Base-by-base conservation (phyloP, 2,113 vertebrate species). In the Lamprotornis superbus region DNA sequence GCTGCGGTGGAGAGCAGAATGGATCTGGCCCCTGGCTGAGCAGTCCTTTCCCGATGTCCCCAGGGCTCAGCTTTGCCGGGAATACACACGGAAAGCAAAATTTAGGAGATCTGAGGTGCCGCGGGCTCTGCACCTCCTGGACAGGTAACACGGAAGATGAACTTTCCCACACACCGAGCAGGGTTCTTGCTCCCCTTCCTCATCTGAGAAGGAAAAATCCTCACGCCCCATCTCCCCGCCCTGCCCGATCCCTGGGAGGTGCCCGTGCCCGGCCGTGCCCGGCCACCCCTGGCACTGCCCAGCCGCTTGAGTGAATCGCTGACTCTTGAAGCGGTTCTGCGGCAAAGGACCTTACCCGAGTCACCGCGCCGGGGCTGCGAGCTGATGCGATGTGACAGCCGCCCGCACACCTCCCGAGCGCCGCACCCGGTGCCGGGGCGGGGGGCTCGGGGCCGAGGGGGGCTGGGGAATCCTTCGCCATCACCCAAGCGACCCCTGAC, bases 301-400 rank as follows among this genome's bases (percentile, higher is more conserved):
- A 83, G 88, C 52, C 87, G 71, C 2, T 44, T 59, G 83, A 86
- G 83, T 52, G 95, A 90, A n/a, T 69, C 81, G 22, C 89, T 89
- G 90, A 79, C 83, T 93, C 93, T 86, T 91, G 22, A 81, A 59
- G 35, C 25, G 75, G 52, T 56, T 93, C 89, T 70, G 92, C 61
- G 23, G 93, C 24, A 1, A 92, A 81, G 90, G 94, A 71, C 77
- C 81, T 83, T 75, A 47, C 35, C 18, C 39, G 85, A 77, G 94
- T 84, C 40, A 57, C 49, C 3, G 49, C 73, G 40, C 69, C 13
- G 35, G 80, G 79, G 61, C 73, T 0, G 15, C 68, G 90, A 81
- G 81, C 88, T 97, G 96, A 97, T 97, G 92, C 5, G 91, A 89
- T 95, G 94, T 96, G 97, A 97, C 96, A 97, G 97, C 83, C 17